Evolutionary conservation across 2,888 invertebrate genomes (phyloP).

Genomic region (Meloe dianella): DNA sequence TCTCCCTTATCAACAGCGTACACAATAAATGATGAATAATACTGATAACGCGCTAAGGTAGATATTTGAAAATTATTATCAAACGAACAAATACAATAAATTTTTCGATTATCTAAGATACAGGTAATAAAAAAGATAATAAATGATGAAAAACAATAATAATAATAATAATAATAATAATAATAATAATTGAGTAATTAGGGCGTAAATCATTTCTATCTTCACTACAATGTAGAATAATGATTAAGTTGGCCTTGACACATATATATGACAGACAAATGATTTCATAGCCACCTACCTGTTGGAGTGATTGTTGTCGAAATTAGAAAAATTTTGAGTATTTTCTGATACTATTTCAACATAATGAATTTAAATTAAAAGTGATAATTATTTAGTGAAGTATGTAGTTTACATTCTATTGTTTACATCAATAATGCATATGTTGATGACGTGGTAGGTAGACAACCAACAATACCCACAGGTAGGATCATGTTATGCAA

Average conservation of each 20-base stretch:
- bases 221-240: background rate
- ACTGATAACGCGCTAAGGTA: background rate
- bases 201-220: background rate
- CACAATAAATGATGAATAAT: too few species aligned
- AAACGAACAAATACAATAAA: too few species aligned
- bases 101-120: too few species aligned
- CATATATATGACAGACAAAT: background rate
- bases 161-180: background rate
- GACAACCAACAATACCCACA: background rate
- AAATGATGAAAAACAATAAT: background rate
- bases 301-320: background rate
- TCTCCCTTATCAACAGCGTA: too few species aligned
- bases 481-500: background rate
- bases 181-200: background rate
- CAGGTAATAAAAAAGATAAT: too few species aligned
- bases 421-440: background rate
- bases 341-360: background rate
- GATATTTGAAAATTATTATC: too few species aligned
- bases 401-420: background rate
- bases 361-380: background rate
- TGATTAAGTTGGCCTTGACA: background rate
- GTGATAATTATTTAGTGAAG: background rate
- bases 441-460: background rate
- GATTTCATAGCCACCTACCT: background rate
- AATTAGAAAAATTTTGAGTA: background rate